These are phyloP conservation scores for Megaceryle maxima DNA, from an alignment of 2,113 vertebrate species.

Conservation along the genomic window DNA sequence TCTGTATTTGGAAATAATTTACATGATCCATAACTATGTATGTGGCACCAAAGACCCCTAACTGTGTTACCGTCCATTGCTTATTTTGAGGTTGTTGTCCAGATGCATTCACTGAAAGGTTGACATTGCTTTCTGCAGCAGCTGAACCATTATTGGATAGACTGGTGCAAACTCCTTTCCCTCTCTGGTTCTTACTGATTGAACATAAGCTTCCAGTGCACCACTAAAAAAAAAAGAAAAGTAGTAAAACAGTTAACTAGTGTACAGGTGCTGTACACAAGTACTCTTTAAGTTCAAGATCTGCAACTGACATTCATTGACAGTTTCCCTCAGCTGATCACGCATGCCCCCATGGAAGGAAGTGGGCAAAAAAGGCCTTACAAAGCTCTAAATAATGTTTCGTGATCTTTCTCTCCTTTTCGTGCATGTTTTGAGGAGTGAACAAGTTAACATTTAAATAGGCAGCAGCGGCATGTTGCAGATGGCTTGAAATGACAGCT, in stretches of 20 bases:
- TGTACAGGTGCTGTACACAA: too few species aligned
- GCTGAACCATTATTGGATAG: constrained; percentile 95
- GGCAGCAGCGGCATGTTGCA: constrained; percentile 19
- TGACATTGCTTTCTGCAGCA: constrained; percentile 87
- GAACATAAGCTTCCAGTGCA: constrained; percentile 94
- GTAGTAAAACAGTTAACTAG: neutral
- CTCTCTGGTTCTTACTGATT: constrained; percentile 88
- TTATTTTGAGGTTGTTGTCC: rapidly evolving
- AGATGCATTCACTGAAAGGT: constrained; percentile 36
- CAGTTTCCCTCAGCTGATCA: neutral
- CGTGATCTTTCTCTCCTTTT: neutral
- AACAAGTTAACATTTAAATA: constrained; percentile 46
- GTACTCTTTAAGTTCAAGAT: neutral
- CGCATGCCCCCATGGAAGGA: neutral
- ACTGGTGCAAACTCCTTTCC: constrained; percentile 94
- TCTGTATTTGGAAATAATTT: neutral
- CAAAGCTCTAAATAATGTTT: neutral
- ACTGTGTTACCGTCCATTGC: rapidly evolving
- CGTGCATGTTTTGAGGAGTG: neutral
- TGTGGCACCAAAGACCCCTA: neutral
- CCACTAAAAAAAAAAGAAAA: constrained; percentile 73
- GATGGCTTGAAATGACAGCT: constrained; percentile 63
- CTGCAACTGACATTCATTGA: neutral
- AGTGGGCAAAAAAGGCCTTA: neutral
- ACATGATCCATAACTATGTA: rapidly evolving